These are phyloP conservation scores for Dipodomys spectabilis DNA, from an alignment of 2,113 vertebrate genomes.

Conservation along the genomic window DNA sequence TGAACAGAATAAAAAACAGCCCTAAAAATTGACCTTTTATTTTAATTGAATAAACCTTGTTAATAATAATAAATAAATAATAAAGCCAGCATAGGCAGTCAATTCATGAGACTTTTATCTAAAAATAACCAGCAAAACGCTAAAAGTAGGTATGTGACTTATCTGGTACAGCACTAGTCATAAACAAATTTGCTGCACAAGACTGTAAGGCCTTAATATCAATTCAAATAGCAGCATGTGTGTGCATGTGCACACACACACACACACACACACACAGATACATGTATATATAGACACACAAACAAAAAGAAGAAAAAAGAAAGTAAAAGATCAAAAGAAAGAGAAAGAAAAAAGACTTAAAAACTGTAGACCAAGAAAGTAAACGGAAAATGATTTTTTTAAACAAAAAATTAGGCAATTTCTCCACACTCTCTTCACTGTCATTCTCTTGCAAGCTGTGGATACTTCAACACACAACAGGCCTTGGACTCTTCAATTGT, in stretches of 20 bases:
- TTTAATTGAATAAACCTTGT: conserved; percentile 73
- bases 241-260: too few species aligned
- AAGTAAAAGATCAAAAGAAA: too few species aligned
- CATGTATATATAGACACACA: too few species aligned
- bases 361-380: background rate
- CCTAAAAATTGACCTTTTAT: conserved; percentile 64
- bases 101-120: too few species aligned
- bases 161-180: too few species aligned
- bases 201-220: background rate
- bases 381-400: background rate
- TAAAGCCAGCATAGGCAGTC: too few species aligned
- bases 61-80: conserved; percentile 58
- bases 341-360: background rate
- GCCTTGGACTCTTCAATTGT: background rate
- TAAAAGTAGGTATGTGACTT: too few species aligned
- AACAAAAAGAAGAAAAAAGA: too few species aligned
- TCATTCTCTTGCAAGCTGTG: background rate
- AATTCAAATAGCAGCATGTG: too few species aligned
- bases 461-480: background rate
- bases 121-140: too few species aligned
- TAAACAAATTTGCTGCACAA: background rate
- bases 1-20: conserved; percentile 50
- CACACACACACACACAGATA: too few species aligned
- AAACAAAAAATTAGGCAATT: too few species aligned
- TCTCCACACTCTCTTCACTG: background rate